phyloP scores from a whole-genome alignment of 2,888 invertebrate species.

The Sinelater perroti region DNA sequence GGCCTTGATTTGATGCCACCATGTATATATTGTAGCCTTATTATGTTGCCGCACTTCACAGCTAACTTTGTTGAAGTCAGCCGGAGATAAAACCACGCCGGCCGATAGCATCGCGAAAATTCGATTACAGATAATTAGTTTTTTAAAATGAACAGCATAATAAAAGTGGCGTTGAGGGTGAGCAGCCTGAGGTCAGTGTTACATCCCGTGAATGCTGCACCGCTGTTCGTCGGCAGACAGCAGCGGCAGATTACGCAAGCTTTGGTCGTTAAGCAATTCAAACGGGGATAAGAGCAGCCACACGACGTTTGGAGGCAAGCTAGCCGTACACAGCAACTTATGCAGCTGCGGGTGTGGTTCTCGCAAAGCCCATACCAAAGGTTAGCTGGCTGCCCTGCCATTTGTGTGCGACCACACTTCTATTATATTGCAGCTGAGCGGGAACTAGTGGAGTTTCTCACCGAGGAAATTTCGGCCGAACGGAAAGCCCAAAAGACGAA shows the following conservation, averaged over 20 bases:
- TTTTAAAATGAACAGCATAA: constrained; percentile 77
- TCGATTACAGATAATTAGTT: constrained; percentile 15
- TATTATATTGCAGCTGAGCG: constrained; percentile 71
- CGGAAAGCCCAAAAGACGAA: constrained; percentile 82
- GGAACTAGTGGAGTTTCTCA: constrained; percentile 88
- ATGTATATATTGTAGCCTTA: background rate
- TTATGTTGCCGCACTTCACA: background rate
- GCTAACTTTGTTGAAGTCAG: background rate
- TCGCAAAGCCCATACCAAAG: constrained; percentile 57
- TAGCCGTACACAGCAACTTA: constrained; percentile 68
- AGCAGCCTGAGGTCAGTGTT: constrained; percentile 48
- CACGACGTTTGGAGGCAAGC: constrained; percentile 47
- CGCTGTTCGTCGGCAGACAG: constrained; percentile 47
- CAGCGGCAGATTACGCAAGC: constrained; percentile 75
- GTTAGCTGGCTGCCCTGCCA: too few species aligned
- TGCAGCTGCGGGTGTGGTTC: constrained; percentile 76
- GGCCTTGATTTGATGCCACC: background rate
- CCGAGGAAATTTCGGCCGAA: constrained; percentile 93
- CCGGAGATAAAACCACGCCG: constrained; percentile 8
- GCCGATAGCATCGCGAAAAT: background rate
- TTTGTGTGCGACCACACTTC: too few species aligned
- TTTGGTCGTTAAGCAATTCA: constrained; percentile 76
- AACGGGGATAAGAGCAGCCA: constrained; percentile 39
- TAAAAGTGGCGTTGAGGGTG: constrained; percentile 68
- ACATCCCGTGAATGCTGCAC: constrained; percentile 50